Conservation (phyloP, 2,797 vertebrate genomes). For the Periparus ater region DNA sequence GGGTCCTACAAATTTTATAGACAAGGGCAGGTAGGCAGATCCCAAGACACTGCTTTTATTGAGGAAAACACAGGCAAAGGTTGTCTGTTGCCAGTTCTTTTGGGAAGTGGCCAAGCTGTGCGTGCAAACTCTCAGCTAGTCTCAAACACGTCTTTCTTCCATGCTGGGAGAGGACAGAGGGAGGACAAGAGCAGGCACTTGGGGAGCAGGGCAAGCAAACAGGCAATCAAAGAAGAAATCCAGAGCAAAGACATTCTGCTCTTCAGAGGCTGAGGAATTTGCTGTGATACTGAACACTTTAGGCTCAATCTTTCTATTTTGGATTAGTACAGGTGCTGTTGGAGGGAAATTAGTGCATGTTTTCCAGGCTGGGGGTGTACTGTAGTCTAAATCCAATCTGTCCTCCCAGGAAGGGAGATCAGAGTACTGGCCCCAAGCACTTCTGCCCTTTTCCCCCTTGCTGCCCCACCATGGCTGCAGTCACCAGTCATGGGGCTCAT, state of each 20-base stretch:
- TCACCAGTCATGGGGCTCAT: not conserved
- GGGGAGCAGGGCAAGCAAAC: not conserved
- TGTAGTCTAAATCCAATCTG: accelerated
- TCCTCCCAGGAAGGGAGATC: not conserved
- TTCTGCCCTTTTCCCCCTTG: not conserved
- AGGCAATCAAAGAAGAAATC: not conserved
- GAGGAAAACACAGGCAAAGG: not conserved
- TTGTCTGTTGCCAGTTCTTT: not conserved
- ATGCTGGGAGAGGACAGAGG: not conserved
- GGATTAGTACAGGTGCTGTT: not conserved
- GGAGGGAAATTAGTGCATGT: not conserved
- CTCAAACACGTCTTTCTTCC: not conserved
- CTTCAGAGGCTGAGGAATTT: not conserved
- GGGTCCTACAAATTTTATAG: not conserved
- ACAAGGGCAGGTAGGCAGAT: not conserved
- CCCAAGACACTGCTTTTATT: not conserved
- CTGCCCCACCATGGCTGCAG: not conserved
- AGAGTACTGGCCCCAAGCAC: not conserved
- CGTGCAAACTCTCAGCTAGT: not conserved
- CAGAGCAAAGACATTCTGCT: not conserved
- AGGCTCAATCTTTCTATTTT: not conserved
- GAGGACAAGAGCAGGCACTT: not conserved
- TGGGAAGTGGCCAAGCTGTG: not conserved
- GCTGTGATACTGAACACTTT: not conserved
- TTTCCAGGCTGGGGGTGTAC: not conserved